A percentile compares a stretch with the other conserved stretches of the same genome.
These are phyloP conservation scores for Cantharis nigra DNA, from an alignment of 2,888 invertebrate species.

Conservation along the genomic window DNA sequence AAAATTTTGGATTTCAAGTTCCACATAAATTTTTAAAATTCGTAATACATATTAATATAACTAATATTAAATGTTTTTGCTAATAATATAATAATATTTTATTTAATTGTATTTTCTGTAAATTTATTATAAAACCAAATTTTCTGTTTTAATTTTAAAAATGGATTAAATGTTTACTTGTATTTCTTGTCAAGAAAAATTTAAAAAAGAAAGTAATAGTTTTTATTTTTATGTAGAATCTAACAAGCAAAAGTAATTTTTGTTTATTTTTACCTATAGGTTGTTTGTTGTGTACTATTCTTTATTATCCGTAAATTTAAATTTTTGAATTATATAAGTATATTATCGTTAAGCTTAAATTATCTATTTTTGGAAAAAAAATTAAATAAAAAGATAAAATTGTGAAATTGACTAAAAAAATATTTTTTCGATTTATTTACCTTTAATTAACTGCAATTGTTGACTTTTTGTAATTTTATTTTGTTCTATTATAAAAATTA, in stretches of 20 bases:
- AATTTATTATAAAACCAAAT: background rate
- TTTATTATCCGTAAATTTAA: background rate
- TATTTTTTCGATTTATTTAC: background rate
- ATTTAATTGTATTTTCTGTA: background rate
- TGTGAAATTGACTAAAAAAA: background rate
- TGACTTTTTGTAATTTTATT: background rate
- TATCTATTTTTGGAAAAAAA: background rate
- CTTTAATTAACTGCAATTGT: background rate
- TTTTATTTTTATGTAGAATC: background rate
- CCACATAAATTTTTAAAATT: background rate
- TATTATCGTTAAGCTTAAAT: background rate
- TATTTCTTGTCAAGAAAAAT: background rate
- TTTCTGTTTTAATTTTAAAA: background rate
- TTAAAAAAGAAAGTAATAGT: background rate
- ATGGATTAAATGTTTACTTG: background rate
- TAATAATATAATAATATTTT: background rate
- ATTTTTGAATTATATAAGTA: background rate
- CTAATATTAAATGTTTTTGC: background rate
- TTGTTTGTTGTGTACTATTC: background rate
- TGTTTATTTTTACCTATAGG: background rate
- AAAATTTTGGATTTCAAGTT: background rate
- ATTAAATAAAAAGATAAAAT: background rate
- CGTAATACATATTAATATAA: background rate
- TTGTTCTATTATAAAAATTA: conserved; percentile 1
- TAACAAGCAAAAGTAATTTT: background rate